Base-by-base conservation (phyloP, 2,113 vertebrate species). In the Cheilinus undulatus region DNA sequence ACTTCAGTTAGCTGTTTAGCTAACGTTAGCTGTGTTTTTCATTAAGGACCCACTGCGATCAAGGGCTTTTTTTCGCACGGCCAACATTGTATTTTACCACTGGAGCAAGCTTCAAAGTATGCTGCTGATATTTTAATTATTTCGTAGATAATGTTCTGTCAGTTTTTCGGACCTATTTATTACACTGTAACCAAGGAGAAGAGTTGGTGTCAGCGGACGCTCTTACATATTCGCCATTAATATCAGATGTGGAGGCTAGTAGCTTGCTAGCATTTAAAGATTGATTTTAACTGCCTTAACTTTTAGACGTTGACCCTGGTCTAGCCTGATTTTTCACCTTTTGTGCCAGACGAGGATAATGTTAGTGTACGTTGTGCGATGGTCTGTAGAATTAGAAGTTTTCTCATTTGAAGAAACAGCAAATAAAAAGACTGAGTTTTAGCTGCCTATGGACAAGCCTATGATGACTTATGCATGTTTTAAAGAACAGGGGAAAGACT, bases 1-100 rank as follows among this genome's bases (percentile, higher is more conserved):
- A 63, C 50, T 65, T 20, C 3, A 27, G 74, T 54, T 84, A 90
- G 86, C 82, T 61, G 20, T 1, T 30, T 52, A 7, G 86, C 78
- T 91, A 88, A 77, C 56, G 69, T 2, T 82, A 87, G 89, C 80
- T 61, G 30, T 91, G 89, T 92, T 91, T 93, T 90, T 86, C 88
- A 81, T 57, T 84, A 77, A 50, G 63, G 53, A 58, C 23, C 67
- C 71, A 51, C 38, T 58, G 59, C 59, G 62, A 85, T 76, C 78
- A 84, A 79, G 70, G 54, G 80, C 66, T 88, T 80, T 43, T 85
- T 59, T 66, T 69, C 61, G 15, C 40, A 30, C 14, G 26, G 73
- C 68, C 78, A 65, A 69, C 77, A 14, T 22, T 23, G 10, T 48
- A 54, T 20, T 58, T 78, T 76, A 80, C 78, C 54, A 7, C 45